Evolutionary conservation across 37 sponge, comb jelly and placozoan species (phyloP).

Genomic region (Crambe crambe): DNA sequence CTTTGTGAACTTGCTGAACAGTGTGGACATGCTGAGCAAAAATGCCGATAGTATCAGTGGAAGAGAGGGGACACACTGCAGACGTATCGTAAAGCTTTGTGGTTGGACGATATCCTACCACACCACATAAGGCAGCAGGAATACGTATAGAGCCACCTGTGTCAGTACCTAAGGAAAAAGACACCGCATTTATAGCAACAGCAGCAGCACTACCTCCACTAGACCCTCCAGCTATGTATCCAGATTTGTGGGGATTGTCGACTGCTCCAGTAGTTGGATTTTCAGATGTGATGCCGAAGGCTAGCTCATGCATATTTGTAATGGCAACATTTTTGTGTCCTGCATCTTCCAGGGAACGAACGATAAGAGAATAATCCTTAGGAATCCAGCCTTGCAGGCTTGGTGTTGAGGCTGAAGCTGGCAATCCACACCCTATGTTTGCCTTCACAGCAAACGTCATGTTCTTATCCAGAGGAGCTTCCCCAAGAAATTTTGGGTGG

Average conservation of each 20-base stretch:
- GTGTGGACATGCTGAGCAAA: slow-evolving; percentile 7
- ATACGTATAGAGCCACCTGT: slow-evolving; percentile 39
- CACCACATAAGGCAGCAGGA: slow-evolving; percentile 45
- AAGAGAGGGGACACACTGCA: slow-evolving; percentile 36
- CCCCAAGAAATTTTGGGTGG: too few species aligned
- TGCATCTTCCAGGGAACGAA: too few species aligned
- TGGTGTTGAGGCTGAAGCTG: too few species aligned
- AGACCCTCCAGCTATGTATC: slow-evolving; percentile 40
- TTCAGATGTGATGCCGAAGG: slow-evolving; percentile 30
- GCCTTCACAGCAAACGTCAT: too few species aligned
- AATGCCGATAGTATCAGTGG: slow-evolving; percentile 38
- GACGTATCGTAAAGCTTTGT: not conserved
- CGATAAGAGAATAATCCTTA: too few species aligned
- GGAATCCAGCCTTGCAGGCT: too few species aligned
- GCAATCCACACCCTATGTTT: too few species aligned
- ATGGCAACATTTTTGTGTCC: too few species aligned
- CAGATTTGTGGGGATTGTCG: slow-evolving; percentile 19
- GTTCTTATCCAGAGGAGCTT: too few species aligned
- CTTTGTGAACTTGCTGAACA: slow-evolving; percentile 16
- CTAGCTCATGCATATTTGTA: too few species aligned
- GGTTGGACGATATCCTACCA: slow-evolving; percentile 44
- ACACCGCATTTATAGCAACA: slow-evolving; percentile 17
- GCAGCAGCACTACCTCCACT: slow-evolving; percentile 36
- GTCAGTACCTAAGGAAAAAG: slow-evolving; percentile 36
- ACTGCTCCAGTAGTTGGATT: slow-evolving; percentile 19